Evolutionary conservation across 37 sponge, comb jelly and placozoan genomes (phyloP).

Genomic region (Crambe crambe): DNA sequence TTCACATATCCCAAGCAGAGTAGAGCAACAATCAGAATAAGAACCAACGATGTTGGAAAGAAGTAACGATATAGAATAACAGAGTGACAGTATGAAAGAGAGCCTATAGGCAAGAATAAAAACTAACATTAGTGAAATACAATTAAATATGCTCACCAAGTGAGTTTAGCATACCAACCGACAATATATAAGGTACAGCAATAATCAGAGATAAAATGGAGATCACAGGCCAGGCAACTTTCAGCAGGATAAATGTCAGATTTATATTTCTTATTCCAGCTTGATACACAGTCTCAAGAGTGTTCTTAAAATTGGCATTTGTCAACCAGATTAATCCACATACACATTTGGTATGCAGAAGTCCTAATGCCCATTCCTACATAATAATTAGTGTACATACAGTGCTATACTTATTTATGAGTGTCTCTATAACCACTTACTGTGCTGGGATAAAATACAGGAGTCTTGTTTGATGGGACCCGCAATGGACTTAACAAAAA

Average conservation of each 20-base stretch:
- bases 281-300: conserved; percentile 83
- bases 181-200: conserved; percentile 64
- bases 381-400: not conserved
- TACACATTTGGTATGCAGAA: conserved; percentile 88
- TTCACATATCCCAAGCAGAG: conserved; percentile 44
- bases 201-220: conserved; percentile 49
- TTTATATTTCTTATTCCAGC: conserved; percentile 85
- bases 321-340: conserved; percentile 95
- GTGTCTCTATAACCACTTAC: too few relatives aligned
- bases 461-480: conserved; percentile 86
- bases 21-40: conserved; percentile 36
- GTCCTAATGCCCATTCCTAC: conserved; percentile 97
- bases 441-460: conserved; percentile 85
- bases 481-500: conserved; percentile 85
- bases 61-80: conserved; percentile 56
- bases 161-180: conserved; percentile 43
- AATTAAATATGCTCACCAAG: conserved; percentile 30
- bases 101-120: not conserved
- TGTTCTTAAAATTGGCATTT: conserved; percentile 74
- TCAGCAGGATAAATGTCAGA: conserved; percentile 63
- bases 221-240: conserved; percentile 85
- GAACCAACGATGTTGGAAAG: conserved; percentile 51
- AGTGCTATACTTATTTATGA: too few relatives aligned
- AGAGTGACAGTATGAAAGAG: not conserved
- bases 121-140: not conserved